phyloP scores from a whole-genome alignment of 2,888 invertebrate genomes.

The Gymnocheta viridis region DNA sequence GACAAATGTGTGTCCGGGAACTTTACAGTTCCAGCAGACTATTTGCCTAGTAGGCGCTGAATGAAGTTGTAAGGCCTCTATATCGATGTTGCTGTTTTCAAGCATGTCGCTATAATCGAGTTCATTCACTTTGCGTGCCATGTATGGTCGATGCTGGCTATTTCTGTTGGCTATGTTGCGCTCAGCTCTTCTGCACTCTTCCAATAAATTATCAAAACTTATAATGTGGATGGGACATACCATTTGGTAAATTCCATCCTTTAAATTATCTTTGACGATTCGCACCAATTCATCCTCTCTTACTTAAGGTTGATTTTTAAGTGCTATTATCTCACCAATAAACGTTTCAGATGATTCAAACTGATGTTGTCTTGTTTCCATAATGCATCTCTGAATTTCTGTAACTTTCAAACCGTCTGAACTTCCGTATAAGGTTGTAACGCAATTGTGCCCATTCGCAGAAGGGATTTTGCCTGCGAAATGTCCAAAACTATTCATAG shows the following conservation, averaged over 20 bases:
- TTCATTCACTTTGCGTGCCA: not conserved
- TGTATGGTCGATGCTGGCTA: not conserved
- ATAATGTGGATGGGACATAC: not conserved
- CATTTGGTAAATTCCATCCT: not conserved
- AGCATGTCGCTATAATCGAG: not conserved
- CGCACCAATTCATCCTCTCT: slow-evolving; percentile 13
- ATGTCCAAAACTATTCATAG: too few relatives aligned
- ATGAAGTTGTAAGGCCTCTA: not conserved
- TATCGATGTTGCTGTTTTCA: not conserved
- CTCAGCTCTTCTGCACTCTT: slow-evolving; percentile 29
- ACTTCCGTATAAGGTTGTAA: slow-evolving; percentile 12
- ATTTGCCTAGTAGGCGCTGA: not conserved
- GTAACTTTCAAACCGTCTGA: slow-evolving; percentile 11
- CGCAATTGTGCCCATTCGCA: slow-evolving; percentile 6
- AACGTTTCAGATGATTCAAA: not conserved
- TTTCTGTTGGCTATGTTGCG: not conserved
- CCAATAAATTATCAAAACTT: not conserved
- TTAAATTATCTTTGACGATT: slow-evolving; percentile 7
- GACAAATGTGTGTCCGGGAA: not conserved
- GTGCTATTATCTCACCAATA: slow-evolving; percentile 17
- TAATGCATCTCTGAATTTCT: slow-evolving; percentile 10
- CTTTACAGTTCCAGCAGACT: not conserved
- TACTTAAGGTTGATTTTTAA: not conserved
- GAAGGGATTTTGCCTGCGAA: too few relatives aligned
- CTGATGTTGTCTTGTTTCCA: slow-evolving; percentile 19